These are phyloP conservation scores for Sciurus niger DNA, from an alignment of 2,113 vertebrate genomes.

Conservation along the genomic window DNA sequence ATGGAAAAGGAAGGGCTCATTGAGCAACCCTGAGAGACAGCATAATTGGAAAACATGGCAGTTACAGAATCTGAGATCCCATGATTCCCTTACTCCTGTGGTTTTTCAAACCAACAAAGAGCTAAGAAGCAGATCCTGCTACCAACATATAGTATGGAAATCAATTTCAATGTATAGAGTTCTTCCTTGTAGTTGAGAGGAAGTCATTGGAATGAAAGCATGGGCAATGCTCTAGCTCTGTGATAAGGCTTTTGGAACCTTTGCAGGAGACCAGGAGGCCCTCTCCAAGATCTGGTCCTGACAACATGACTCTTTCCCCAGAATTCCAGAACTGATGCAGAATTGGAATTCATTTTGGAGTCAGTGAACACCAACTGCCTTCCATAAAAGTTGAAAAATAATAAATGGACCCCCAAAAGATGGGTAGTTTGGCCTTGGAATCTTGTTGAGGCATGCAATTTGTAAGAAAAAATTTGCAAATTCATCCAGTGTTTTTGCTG, in stretches of 20 bases:
- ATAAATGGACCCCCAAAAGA: neutral
- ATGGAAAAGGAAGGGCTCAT: neutral
- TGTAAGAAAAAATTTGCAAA: conserved; percentile 2
- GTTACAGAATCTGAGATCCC: neutral
- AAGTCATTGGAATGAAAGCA: neutral
- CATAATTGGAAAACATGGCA: neutral
- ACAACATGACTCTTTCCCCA: neutral
- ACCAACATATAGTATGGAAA: neutral
- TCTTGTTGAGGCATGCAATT: neutral
- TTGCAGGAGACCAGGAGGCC: neutral
- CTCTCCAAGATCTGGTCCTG: neutral
- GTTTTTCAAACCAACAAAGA: conserved; percentile 16
- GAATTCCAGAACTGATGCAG: neutral
- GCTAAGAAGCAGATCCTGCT: neutral
- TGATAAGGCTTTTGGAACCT: neutral
- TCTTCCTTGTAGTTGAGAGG: neutral
- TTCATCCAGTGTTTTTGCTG: neutral
- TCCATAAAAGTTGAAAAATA: neutral
- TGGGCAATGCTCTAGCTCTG: neutral
- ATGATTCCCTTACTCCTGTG: neutral
- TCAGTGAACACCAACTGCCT: neutral
- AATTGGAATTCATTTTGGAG: neutral
- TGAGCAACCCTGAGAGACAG: neutral
- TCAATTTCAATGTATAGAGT: neutral
- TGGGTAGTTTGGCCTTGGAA: neutral